Base-by-base conservation (phyloP, 2,888 invertebrate species). In the Eupithecia abbreviata region DNA sequence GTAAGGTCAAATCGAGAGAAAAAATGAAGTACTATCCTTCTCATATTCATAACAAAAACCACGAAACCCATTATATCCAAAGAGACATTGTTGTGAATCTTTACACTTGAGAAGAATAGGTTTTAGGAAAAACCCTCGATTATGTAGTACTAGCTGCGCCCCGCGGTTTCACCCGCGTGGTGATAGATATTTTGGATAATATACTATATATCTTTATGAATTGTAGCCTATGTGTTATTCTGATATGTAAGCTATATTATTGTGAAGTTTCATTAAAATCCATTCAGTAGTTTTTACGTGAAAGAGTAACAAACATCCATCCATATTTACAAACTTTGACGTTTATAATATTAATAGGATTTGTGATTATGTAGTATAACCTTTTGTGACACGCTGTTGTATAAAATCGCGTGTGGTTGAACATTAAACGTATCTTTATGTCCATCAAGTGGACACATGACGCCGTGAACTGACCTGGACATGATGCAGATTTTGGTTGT, bases 391-490 rank as follows among this genome's bases (percentile, higher is more conserved):
- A 41, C 15, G 42, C 66, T 66, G 7, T 66, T 42, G 15, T 66
- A 10, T 42, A 7, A 42, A 66, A 66, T 66, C 66, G 66, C 66
- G 66, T 42, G 66, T 6, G 65, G 9, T 41, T 65, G 5, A 65
- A 13, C 41, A 15, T 12, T 4, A 66, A 42, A 7, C 66, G 42
- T 66, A 66, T 66, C 66, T 66, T 42, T 42, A 66, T 42, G 13
- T 42, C 42, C 66, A 66, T 66, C 66, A 15, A 66, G 42, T 66
- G 66, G 42, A 42, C 66, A 66, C 41, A 66, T 66, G 66, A 18
- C 66, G 12, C 62, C 4, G 30, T 30, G 30, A 66, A 66, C 66
- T 42, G 66, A 66, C 66, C 66, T 66, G 66, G 66, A 66, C 66
- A 66, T 65, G 42, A 13, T 0, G 3, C 6, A 66, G 66, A 42